phyloP scores from a whole-genome alignment of 2,797 vertebrate genomes.

The Tamandua tetradactyla region DNA sequence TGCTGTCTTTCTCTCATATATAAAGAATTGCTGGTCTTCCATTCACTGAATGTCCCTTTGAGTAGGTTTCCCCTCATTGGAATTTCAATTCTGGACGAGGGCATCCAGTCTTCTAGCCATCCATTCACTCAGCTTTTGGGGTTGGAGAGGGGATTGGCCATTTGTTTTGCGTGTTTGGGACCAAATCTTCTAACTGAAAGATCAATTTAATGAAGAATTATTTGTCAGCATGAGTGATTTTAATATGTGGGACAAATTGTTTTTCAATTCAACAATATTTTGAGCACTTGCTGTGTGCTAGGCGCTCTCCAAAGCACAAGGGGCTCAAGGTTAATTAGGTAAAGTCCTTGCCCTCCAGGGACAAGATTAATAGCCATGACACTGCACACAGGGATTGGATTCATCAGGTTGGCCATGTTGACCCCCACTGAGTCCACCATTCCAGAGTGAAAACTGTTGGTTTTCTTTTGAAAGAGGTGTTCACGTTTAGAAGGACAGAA shows the following conservation, averaged over 20 bases:
- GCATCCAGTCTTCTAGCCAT: background rate
- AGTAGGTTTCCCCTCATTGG: background rate
- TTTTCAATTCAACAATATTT: background rate
- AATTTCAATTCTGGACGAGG: background rate
- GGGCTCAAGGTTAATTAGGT: background rate
- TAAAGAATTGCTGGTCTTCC: background rate
- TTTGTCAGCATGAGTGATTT: background rate
- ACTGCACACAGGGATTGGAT: background rate
- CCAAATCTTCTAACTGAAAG: background rate
- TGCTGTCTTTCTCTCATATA: background rate
- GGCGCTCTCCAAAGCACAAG: background rate
- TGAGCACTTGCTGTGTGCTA: background rate
- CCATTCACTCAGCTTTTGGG: background rate
- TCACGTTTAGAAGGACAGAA: background rate
- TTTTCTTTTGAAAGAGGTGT: conserved; percentile 1
- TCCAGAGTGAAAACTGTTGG: background rate
- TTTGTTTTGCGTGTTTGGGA: background rate
- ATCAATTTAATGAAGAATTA: background rate
- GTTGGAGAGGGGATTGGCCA: no score
- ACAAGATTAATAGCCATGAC: background rate
- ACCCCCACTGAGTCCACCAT: background rate
- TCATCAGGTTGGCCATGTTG: background rate
- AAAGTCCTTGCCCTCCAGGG: background rate
- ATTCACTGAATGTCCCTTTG: background rate
- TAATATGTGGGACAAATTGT: background rate